These are phyloP conservation scores for Scatophagus argus DNA, from an alignment of 2,113 vertebrate genomes.

Conservation along the genomic window DNA sequence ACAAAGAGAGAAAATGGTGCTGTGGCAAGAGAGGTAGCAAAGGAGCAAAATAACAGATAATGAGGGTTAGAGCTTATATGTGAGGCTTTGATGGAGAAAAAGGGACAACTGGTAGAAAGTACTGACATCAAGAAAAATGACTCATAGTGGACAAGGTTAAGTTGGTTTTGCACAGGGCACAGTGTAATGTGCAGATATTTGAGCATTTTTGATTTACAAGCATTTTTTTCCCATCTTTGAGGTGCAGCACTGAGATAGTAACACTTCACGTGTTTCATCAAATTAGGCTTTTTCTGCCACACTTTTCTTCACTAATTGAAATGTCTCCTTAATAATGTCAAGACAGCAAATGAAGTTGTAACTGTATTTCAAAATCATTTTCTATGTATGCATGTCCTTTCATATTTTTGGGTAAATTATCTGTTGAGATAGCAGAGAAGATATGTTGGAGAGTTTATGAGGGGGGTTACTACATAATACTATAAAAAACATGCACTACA, in stretches of 20 bases:
- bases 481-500: neutral
- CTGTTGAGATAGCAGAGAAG: neutral
- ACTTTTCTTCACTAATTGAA: slow-evolving; percentile 55
- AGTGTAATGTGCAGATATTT: slow-evolving; percentile 7
- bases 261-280: slow-evolving; percentile 47
- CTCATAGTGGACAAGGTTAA: slow-evolving; percentile 5
- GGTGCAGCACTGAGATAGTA: neutral
- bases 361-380: slow-evolving; percentile 31
- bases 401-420: slow-evolving; percentile 17
- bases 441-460: neutral
- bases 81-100: slow-evolving; percentile 38
- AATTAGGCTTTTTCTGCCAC: slow-evolving; percentile 44
- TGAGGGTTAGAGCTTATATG: slow-evolving; percentile 13
- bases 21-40: slow-evolving; percentile 24
- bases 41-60: slow-evolving; percentile 50
- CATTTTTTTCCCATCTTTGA: neutral
- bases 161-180: neutral
- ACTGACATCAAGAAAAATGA: slow-evolving; percentile 18
- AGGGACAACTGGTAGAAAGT: slow-evolving; percentile 21
- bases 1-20: slow-evolving; percentile 57
- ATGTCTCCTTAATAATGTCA: slow-evolving; percentile 55
- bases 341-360: slow-evolving; percentile 61
- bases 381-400: neutral
- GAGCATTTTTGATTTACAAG: neutral
- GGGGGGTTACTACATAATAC: neutral